Evolutionary conservation across 1,140 invertebrate genomes (phyloP).

Genomic region (Drosophila auraria): DNA sequence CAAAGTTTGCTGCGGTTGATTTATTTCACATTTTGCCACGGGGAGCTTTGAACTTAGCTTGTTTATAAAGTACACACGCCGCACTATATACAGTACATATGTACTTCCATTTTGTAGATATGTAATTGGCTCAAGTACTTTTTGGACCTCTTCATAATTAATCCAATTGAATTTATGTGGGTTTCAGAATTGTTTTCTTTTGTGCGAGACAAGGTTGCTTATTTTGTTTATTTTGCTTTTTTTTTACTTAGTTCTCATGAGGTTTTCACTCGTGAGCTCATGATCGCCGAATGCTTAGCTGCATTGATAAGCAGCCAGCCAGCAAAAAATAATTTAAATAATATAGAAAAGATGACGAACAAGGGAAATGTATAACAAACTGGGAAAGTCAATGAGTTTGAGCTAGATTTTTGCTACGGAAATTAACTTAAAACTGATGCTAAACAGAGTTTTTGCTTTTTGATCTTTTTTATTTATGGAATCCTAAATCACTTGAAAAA

Average conservation of each 20-base stretch:
- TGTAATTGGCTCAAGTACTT: slow-evolving; percentile 31
- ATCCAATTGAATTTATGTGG: slow-evolving; percentile 50
- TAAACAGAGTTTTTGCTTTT: too few species aligned
- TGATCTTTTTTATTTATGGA: too few species aligned
- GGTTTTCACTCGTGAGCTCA: slow-evolving; percentile 38
- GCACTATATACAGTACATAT: slow-evolving; percentile 10
- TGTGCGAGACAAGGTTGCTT: slow-evolving; percentile 20
- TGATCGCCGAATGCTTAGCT: slow-evolving; percentile 28
- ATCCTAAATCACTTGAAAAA: too few species aligned
- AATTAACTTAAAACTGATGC: not conserved
- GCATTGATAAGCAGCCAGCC: slow-evolving; percentile 33
- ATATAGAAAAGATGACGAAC: slow-evolving; percentile 4
- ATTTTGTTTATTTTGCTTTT: not conserved
- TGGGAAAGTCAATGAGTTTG: too few species aligned
- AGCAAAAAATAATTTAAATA: slow-evolving; percentile 18
- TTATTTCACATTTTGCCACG: slow-evolving; percentile 42
- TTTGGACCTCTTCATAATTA: slow-evolving; percentile 33
- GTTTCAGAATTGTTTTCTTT: slow-evolving; percentile 31
- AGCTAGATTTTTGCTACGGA: too few species aligned
- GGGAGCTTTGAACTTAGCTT: slow-evolving; percentile 59
- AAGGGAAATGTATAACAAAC: not conserved
- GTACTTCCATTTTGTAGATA: slow-evolving; percentile 16
- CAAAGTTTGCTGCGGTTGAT: slow-evolving; percentile 52
- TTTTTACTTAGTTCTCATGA: slow-evolving; percentile 13
- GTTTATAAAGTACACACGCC: slow-evolving; percentile 27